Evolutionary conservation across 1,140 invertebrate genomes (phyloP).

Genomic region (Chrysomallon squamiferum): DNA sequence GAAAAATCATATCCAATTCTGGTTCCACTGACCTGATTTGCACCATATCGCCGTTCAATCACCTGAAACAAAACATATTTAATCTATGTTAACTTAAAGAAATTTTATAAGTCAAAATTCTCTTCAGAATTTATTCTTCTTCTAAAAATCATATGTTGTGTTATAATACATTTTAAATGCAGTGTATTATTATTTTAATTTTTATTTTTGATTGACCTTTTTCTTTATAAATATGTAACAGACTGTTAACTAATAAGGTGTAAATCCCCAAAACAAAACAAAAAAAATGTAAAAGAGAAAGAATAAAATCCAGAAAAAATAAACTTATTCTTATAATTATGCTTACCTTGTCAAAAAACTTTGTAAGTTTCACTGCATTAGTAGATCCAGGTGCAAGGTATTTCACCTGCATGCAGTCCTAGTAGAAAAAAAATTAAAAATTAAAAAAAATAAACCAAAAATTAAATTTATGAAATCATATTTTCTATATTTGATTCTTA

Average conservation of each 20-base stretch:
- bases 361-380: slow-evolving; percentile 87
- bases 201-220: neutral
- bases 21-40: slow-evolving; percentile 36
- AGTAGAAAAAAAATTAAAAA: slow-evolving; percentile 54
- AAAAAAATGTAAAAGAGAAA: too few species aligned
- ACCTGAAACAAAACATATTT: slow-evolving; percentile 19
- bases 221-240: too few species aligned
- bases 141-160: neutral
- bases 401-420: slow-evolving; percentile 70
- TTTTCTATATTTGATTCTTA: too few species aligned
- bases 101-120: neutral
- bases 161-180: neutral
- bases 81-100: neutral
- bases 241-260: too few species aligned
- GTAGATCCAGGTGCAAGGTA: slow-evolving; percentile 90
- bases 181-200: neutral
- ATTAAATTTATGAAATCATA: too few species aligned
- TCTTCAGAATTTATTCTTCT: neutral
- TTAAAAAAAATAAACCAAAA: too few species aligned
- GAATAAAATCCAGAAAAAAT: too few species aligned
- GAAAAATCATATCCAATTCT: slow-evolving; percentile 6
- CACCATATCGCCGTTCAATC: slow-evolving; percentile 28
- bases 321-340: too few species aligned
- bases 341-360: slow-evolving; percentile 92
- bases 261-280: too few species aligned